These are phyloP conservation scores for Hemichromis elongatus DNA, from an alignment of 2,113 vertebrate species.

Conservation along the genomic window DNA sequence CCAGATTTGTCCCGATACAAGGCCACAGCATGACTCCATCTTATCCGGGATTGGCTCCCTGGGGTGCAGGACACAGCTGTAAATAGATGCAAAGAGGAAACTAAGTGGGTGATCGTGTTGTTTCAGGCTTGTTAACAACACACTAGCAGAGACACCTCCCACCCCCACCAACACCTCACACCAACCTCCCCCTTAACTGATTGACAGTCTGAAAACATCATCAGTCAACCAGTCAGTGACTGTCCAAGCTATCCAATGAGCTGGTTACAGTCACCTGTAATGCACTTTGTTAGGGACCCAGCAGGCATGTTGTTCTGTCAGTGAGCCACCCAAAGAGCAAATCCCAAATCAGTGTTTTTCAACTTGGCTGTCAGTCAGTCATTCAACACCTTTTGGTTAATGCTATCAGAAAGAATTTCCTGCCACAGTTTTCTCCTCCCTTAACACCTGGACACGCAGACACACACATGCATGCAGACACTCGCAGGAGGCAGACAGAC, in stretches of 20 bases:
- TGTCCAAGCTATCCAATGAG: background rate
- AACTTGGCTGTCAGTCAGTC: slow-evolving; percentile 2
- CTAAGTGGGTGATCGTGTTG: slow-evolving; percentile 71
- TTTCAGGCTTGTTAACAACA: slow-evolving; percentile 64
- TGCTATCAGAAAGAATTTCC: slow-evolving; percentile 51
- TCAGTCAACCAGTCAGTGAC: slow-evolving; percentile 8
- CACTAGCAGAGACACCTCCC: background rate
- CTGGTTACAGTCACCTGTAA: background rate
- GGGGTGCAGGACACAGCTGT: background rate
- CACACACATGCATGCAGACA: background rate
- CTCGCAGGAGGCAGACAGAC: background rate
- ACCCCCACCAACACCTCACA: background rate
- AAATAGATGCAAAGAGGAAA: slow-evolving; percentile 37
- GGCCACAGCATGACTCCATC: background rate
- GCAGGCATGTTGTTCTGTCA: background rate
- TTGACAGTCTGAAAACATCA: slow-evolving; percentile 42
- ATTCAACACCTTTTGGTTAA: slow-evolving; percentile 55
- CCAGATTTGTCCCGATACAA: background rate
- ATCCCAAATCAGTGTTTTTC: background rate
- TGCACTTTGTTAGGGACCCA: background rate
- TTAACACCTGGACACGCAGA: slow-evolving; percentile 41
- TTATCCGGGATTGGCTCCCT: background rate
- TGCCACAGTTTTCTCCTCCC: slow-evolving; percentile 38
- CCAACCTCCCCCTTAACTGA: background rate
- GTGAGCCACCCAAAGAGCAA: slow-evolving; percentile 27